Conservation (phyloP, 1,140 invertebrate genomes). For the Diorhabda sublineata region DNA sequence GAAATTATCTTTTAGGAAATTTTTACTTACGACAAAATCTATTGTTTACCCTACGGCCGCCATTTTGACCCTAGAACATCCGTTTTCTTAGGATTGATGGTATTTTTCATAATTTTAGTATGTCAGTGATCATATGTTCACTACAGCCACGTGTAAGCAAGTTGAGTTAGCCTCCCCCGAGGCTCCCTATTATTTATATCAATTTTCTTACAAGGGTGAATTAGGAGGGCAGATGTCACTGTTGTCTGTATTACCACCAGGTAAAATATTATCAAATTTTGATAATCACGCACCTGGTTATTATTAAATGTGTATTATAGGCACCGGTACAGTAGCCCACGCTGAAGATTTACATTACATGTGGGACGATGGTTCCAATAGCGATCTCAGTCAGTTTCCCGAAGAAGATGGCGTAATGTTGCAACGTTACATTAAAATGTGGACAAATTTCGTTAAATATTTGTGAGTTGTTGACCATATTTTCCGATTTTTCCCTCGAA, state of each 20-base stretch:
- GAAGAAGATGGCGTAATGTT: neutral
- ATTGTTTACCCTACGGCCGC: no score
- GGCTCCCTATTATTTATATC: neutral
- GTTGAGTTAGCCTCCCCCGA: neutral
- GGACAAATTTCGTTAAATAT: neutral
- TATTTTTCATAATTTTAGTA: no score
- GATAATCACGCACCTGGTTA: no score
- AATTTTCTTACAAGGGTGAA: neutral
- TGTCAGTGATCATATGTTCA: no score
- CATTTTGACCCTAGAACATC: no score
- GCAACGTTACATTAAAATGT: neutral
- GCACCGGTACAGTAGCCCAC: neutral
- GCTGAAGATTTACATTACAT: conserved; percentile 3
- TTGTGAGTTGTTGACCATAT: no score
- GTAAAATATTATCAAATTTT: no score
- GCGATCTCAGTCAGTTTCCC: neutral
- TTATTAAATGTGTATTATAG: neutral
- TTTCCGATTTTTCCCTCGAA: no score
- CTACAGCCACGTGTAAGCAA: neutral
- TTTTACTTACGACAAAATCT: no score
- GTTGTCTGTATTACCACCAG: no score
- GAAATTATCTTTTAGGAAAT: no score
- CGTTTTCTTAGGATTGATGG: no score
- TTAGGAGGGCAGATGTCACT: neutral
- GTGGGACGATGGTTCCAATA: neutral